These are phyloP conservation scores for Chrysina gloriosa DNA, from an alignment of 2,888 invertebrate species.

Conservation along the genomic window DNA sequence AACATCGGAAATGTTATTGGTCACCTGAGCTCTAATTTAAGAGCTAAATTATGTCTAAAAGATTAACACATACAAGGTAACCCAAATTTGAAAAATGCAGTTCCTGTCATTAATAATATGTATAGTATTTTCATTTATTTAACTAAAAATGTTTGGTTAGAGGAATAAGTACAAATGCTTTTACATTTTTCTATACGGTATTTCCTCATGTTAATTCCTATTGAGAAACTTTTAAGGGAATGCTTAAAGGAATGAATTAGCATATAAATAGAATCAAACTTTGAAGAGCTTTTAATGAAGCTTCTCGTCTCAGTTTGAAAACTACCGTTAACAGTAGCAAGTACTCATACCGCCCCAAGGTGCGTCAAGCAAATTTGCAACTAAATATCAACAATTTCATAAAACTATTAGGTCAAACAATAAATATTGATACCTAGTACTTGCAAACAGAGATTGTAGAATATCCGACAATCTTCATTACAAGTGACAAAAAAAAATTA, in stretches of 20 bases:
- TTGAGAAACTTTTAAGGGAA: slow-evolving; percentile 10
- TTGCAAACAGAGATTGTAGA: too few species aligned
- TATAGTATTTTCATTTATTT: neutral
- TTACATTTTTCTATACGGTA: neutral
- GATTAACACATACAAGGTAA: neutral
- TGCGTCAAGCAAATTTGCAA: too few species aligned
- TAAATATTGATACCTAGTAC: too few species aligned
- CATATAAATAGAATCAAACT: slow-evolving; percentile 16
- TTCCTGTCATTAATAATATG: too few species aligned
- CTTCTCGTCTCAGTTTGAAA: neutral
- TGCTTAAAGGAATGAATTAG: slow-evolving; percentile 21
- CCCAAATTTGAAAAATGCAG: neutral
- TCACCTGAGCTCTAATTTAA: neutral
- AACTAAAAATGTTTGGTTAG: neutral
- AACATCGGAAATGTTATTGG: neutral
- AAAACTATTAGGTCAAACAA: too few species aligned
- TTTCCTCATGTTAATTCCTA: slow-evolving; percentile 20
- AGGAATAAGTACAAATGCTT: neutral
- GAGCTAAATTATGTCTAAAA: neutral
- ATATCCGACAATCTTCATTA: too few species aligned
- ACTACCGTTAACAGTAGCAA: neutral
- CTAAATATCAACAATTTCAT: too few species aligned
- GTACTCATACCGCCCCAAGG: too few species aligned
- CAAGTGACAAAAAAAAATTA: too few species aligned
- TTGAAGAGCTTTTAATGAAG: slow-evolving; percentile 13